Evolutionary conservation across 2,113 vertebrate genomes (phyloP), one percentile per base, ranked within the genome.

Genomic region (Camelus dromedarius): DNA sequence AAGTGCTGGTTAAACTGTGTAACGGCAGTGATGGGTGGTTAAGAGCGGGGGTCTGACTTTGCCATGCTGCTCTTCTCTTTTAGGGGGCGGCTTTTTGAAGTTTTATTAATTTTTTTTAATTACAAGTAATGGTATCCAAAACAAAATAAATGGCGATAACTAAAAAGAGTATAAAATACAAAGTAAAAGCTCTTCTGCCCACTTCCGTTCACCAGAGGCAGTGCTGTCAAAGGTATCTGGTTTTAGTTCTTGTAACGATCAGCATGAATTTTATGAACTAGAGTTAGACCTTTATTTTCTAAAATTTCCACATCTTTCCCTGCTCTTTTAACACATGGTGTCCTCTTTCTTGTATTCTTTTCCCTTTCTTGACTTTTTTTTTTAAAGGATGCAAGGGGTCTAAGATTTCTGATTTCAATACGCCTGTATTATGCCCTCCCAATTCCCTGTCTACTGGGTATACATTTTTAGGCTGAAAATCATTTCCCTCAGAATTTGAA

Each of bases 261-360:
- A 62, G 30, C 15, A 26, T 69, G 48, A 60, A 95, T 93, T 96
- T 80, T 90, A 62, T 69, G 50, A 93, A 35, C 42, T 42, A 26
- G 50, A 66, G 0, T 26, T 50, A 48, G 32, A 67, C 1, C 1
- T 66, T 90, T 75, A 75, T 75, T 90, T 93, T 46, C 32, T 75
- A 35, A 76, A 86, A 81, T 24, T 35, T 38, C 72, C 13, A 69
- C 20, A 28, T 86, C 48, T 62, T 87, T 62, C 15, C 10, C 11
- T n/a, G 13, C 18, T 93, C 16, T 69, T 80, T n/a, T 64, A 48
- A 66, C 9, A 15, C 54, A 84, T n/a, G 38, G 6, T 56, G 7
- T 50, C 54, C 8, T 79, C 93, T 70, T 95, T 73, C 75, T 77
- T 89, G 3, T 67, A 42, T 77, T 67, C 8, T 42, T 62, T 52